Evolutionary conservation across 2,888 invertebrate species (phyloP).

Genomic region (Zygaena filipendulae): DNA sequence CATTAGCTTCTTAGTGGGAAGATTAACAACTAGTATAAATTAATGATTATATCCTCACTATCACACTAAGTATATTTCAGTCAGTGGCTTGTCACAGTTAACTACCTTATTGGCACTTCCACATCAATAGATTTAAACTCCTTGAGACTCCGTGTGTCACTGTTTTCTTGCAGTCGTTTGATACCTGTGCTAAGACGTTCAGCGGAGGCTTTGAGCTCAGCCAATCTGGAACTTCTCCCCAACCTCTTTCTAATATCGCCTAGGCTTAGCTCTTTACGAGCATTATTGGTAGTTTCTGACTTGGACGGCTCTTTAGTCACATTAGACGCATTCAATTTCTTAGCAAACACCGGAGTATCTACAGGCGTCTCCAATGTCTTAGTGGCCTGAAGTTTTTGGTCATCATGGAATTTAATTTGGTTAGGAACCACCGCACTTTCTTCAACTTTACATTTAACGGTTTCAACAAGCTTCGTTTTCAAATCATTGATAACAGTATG

Average conservation of each 20-base stretch:
- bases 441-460: no score
- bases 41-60: no score
- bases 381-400: background rate
- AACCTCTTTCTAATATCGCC: conserved; percentile 77
- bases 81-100: no score
- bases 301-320: conserved; percentile 26
- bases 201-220: conserved; percentile 76
- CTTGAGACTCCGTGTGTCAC: conserved; percentile 66
- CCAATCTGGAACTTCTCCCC: conserved; percentile 73
- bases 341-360: conserved; percentile 28
- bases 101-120: conserved; percentile 79
- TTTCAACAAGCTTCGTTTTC: background rate
- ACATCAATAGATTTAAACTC: conserved; percentile 80
- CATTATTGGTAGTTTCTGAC: conserved; percentile 48
- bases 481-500: conserved; percentile 31
- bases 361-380: conserved; percentile 1
- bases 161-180: conserved; percentile 66
- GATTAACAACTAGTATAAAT: no score
- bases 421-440: no score
- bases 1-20: background rate
- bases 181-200: conserved; percentile 73
- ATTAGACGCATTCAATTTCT: conserved; percentile 40
- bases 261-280: conserved; percentile 72
- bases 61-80: no score
- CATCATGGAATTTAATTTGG: no score